These are phyloP conservation scores for Lepidurus packardi DNA, from an alignment of 1,140 invertebrate species.

Conservation along the genomic window DNA sequence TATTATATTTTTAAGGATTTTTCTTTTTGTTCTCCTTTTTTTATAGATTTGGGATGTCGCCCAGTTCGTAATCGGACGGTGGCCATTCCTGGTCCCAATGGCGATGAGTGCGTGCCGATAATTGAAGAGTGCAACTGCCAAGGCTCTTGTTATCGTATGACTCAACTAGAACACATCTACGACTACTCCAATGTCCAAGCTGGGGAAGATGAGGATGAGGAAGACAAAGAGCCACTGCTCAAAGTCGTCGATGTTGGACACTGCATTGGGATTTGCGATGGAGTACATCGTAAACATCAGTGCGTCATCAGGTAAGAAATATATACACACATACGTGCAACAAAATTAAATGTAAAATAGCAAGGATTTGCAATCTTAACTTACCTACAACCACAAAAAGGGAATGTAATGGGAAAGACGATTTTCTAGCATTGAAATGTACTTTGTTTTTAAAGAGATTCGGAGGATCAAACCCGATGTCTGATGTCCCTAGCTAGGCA, in stretches of 20 bases:
- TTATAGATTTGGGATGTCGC: constrained; percentile 40
- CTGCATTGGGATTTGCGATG: constrained; percentile 47
- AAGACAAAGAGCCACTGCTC: constrained; percentile 40
- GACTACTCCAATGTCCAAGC: constrained; percentile 37
- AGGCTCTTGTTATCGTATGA: constrained; percentile 37
- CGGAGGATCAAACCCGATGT: constrained; percentile 45
- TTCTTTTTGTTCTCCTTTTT: background rate
- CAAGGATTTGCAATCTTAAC: too few species aligned
- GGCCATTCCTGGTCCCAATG: constrained; percentile 50
- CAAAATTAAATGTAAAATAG: background rate
- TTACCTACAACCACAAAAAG: too few species aligned
- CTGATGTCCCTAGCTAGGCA: constrained; percentile 45
- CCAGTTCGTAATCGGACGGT: constrained; percentile 47
- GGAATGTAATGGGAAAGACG: too few species aligned
- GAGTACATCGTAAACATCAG: constrained; percentile 43
- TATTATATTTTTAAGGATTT: background rate
- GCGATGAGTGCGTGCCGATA: constrained; percentile 32
- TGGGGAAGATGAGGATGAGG: background rate
- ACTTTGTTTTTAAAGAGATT: constrained; percentile 41
- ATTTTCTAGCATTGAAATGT: background rate
- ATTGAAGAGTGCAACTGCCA: constrained; percentile 40
- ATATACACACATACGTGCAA: background rate
- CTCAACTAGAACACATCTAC: constrained; percentile 39
- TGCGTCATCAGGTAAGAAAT: constrained; percentile 42
- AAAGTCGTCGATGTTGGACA: constrained; percentile 51